phyloP scores from a whole-genome alignment of 2,888 invertebrate genomes.

The Oxyteleia sp. region DNA sequence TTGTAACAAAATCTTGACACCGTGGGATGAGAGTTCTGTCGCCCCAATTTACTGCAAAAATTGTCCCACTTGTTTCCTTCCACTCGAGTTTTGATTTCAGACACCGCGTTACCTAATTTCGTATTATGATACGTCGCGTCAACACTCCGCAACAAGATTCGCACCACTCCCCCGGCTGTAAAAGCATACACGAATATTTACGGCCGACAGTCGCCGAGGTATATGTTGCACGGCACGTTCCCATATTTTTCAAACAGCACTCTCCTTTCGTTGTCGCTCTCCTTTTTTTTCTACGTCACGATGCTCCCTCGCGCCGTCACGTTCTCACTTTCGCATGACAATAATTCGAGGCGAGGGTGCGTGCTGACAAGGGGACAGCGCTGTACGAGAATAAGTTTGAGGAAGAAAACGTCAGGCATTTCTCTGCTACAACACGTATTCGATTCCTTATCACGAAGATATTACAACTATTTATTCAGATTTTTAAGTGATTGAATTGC shows the following conservation, averaged over 20 bases:
- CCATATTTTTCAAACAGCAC: constrained; percentile 58
- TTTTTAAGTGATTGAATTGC: background rate
- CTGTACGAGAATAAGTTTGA: constrained; percentile 25
- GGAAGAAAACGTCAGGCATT: constrained; percentile 32
- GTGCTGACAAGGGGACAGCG: constrained; percentile 43
- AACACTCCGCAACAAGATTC: constrained; percentile 55
- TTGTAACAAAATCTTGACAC: background rate
- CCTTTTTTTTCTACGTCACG: constrained; percentile 48
- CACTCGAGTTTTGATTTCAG: constrained; percentile 7
- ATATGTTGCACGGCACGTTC: constrained; percentile 52
- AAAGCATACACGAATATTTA: constrained; percentile 59
- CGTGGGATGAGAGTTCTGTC: background rate
- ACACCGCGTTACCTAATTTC: constrained; percentile 50
- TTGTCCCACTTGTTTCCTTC: background rate
- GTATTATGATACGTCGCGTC: constrained; percentile 35
- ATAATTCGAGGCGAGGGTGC: constrained; percentile 66
- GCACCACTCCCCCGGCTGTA: constrained; percentile 33
- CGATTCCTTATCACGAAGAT: constrained; percentile 19
- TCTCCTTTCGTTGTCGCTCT: constrained; percentile 30
- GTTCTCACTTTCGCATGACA: constrained; percentile 68
- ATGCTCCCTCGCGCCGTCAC: constrained; percentile 49
- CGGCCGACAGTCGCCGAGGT: constrained; percentile 45
- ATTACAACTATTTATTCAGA: constrained; percentile 20
- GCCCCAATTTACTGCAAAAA: constrained; percentile 5
- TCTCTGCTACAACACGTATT: constrained; percentile 12